Evolutionary conservation across 2,113 vertebrate species (phyloP).

Genomic region (Laterallus jamaicensis): DNA sequence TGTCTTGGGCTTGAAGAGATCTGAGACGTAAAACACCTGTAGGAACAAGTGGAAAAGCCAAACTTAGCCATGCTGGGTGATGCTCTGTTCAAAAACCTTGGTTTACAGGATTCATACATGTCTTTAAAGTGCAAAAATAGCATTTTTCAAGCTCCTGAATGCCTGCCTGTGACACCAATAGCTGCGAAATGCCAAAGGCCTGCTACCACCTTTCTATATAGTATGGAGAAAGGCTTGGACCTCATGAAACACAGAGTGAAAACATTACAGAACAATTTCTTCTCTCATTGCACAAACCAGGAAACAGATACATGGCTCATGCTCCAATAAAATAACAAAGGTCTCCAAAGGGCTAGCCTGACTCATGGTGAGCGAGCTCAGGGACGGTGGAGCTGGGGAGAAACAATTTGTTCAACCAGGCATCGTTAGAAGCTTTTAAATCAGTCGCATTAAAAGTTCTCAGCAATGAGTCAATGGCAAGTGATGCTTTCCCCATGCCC

Average conservation of each 20-base stretch:
- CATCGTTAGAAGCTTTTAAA: conserved; percentile 8
- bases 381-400: neutral
- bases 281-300: neutral
- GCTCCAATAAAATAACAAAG: neutral
- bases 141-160: neutral
- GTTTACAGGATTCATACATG: neutral
- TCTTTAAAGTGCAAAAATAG: neutral
- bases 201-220: neutral
- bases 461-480: conserved; percentile 4
- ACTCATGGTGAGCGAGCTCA: neutral
- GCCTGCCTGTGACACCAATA: fast-evolving
- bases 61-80: neutral
- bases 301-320: neutral
- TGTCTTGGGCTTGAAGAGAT: conserved; percentile 91
- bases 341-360: neutral
- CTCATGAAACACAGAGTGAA: neutral
- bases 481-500: conserved; percentile 1
- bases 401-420: neutral
- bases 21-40: conserved; percentile 95
- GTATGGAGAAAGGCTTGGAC: neutral
- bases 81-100: neutral
- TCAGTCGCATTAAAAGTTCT: neutral
- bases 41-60: conserved; percentile 16
- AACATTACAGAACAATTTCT: neutral
- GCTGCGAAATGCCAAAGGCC: neutral